Conservation (phyloP, 2,888 invertebrate genomes). For the Epsilonema sp. region DNA sequence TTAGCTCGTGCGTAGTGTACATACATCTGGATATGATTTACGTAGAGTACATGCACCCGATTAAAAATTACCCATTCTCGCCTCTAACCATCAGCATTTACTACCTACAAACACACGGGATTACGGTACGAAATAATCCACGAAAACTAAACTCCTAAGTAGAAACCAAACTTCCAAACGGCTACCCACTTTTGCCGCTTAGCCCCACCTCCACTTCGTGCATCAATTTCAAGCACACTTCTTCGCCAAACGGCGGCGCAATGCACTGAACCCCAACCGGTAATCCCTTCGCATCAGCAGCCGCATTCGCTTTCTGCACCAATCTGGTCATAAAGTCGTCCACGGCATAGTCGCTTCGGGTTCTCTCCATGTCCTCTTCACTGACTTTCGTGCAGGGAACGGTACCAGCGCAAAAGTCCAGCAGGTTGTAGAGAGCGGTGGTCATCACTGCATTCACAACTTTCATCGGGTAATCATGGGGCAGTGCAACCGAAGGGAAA, state of each 20-base stretch:
- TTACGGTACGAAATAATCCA: no score
- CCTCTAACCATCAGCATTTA: no score
- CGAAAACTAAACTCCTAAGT: no score
- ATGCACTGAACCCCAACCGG: neutral
- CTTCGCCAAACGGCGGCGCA: neutral
- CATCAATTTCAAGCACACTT: neutral
- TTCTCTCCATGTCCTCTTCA: neutral
- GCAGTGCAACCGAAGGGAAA: slow-evolving; percentile 17
- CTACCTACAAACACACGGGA: no score
- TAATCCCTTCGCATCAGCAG: neutral
- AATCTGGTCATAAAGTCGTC: neutral
- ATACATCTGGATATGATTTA: no score
- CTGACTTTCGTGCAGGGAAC: slow-evolving; percentile 27
- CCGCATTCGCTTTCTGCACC: neutral
- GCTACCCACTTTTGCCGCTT: no score
- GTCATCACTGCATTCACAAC: slow-evolving; percentile 18
- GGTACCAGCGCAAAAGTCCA: slow-evolving; percentile 29
- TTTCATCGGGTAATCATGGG: slow-evolving; percentile 15
- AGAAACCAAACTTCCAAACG: no score
- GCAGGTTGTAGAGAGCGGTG: slow-evolving; percentile 25
- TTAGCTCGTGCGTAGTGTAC: no score
- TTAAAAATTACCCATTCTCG: no score
- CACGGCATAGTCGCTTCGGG: neutral
- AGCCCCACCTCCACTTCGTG: neutral
- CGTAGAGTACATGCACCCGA: no score